Conservation (phyloP, 2,797 vertebrate species). For the Emys orbicularis region DNA sequence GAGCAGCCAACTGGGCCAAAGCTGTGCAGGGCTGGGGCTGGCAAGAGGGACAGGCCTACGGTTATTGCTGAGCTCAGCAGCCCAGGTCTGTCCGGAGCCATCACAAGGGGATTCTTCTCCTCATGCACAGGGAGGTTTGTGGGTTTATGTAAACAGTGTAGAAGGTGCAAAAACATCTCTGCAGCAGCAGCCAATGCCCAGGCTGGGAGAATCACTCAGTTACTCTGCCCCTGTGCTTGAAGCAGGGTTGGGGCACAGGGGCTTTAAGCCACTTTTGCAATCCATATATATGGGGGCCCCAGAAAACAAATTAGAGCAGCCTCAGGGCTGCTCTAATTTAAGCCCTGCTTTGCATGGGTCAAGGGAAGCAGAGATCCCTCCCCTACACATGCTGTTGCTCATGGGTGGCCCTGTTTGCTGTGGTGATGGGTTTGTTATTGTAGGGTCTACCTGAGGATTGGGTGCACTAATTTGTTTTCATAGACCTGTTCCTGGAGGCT, state of each 20-base stretch:
- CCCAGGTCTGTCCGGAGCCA: neutral
- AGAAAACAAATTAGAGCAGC: neutral
- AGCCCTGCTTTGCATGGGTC: neutral
- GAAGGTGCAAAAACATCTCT: neutral
- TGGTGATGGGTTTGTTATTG: no score
- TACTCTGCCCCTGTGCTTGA: neutral
- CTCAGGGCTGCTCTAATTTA: neutral
- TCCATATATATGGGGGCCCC: neutral
- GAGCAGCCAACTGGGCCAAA: neutral
- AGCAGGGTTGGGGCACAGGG: neutral
- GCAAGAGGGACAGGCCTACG: neutral
- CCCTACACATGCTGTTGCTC: no score
- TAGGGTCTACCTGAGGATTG: no score
- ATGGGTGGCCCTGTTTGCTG: no score
- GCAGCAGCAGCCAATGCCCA: neutral
- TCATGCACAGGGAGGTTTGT: neutral
- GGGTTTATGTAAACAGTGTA: neutral
- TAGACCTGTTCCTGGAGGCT: no score
- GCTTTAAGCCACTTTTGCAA: neutral
- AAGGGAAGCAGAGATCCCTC: neutral
- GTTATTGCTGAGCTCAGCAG: slow-evolving; percentile 18
- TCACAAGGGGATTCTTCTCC: neutral
- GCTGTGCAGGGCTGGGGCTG: neutral
- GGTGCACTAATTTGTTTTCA: no score
- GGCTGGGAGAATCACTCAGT: neutral